A percentile compares a stretch with the other conserved stretches of the same genome.
phyloP scores from a whole-genome alignment of 2,113 vertebrate genomes.

The Candoia aspera region DNA sequence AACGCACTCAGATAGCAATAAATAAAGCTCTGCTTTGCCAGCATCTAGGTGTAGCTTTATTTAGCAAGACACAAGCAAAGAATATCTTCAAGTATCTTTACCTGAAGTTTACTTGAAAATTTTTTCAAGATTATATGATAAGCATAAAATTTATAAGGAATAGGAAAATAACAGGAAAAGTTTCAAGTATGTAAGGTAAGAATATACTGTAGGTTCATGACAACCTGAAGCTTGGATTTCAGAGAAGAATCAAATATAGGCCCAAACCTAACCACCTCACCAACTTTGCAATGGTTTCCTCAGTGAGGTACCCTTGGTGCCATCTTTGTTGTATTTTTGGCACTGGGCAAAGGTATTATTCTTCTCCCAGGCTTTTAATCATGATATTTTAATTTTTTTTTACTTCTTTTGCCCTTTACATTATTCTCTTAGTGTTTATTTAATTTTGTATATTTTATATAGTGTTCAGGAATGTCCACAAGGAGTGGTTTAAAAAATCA shows the following conservation, averaged over 20 bases:
- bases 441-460: no score
- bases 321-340: background rate
- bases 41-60: background rate
- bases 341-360: background rate
- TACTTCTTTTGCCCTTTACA: no score
- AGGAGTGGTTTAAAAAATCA: no score
- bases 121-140: background rate
- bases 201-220: background rate
- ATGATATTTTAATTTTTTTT: no score
- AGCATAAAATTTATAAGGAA: background rate
- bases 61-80: background rate
- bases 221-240: background rate
- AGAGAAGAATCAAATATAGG: background rate
- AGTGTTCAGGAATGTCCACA: no score
- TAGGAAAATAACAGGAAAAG: background rate
- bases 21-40: background rate
- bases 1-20: background rate
- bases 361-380: background rate
- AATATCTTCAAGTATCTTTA: background rate
- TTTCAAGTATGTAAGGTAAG: background rate
- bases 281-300: background rate
- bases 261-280: background rate
- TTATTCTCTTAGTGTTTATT: no score
- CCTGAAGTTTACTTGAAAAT: background rate
- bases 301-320: background rate